Percentiles rank a stretch among this genome's conserved stretches.
phyloP scores from a whole-genome alignment of 2,113 vertebrate genomes.

The Podarcis cretensis region DNA sequence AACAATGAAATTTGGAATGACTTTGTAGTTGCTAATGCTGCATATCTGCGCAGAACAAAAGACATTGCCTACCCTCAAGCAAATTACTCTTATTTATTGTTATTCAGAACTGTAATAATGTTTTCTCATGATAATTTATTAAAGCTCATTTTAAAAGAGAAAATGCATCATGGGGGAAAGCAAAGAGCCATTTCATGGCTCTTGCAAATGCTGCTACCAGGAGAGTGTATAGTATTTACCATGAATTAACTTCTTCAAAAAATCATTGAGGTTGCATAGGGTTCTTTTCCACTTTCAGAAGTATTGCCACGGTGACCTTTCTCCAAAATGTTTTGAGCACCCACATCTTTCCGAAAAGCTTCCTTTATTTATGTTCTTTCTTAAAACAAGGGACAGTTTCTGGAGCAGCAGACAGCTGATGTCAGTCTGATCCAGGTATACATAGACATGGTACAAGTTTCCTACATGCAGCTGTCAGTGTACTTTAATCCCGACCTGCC shows the following conservation, averaged over 20 bases:
- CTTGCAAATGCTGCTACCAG: neutral
- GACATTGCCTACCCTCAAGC: conserved; percentile 14
- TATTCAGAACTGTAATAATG: conserved; percentile 41
- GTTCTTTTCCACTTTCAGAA: conserved; percentile 16
- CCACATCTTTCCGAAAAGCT: neutral
- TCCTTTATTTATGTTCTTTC: conserved; percentile 10
- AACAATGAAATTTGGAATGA: conserved; percentile 50
- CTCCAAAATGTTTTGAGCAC: neutral
- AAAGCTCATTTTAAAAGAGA: conserved; percentile 40
- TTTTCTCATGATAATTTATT: conserved; percentile 54
- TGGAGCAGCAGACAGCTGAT: neutral
- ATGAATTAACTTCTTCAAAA: conserved; percentile 20
- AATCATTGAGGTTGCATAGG: neutral
- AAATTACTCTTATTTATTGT: conserved; percentile 53
- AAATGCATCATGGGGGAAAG: conserved; percentile 13
- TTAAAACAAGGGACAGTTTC: neutral
- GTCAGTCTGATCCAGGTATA: conserved; percentile 25
- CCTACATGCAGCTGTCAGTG: conserved; percentile 38
- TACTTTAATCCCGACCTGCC: conserved; percentile 45
- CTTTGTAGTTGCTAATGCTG: conserved; percentile 37
- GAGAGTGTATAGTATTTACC: neutral
- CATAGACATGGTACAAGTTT: conserved; percentile 12
- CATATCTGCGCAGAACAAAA: conserved; percentile 47
- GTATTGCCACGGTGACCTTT: neutral
- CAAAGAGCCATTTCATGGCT: conserved; percentile 2